Conservation (phyloP, 2,888 invertebrate species). For the Rhabditoides inermis region DNA sequence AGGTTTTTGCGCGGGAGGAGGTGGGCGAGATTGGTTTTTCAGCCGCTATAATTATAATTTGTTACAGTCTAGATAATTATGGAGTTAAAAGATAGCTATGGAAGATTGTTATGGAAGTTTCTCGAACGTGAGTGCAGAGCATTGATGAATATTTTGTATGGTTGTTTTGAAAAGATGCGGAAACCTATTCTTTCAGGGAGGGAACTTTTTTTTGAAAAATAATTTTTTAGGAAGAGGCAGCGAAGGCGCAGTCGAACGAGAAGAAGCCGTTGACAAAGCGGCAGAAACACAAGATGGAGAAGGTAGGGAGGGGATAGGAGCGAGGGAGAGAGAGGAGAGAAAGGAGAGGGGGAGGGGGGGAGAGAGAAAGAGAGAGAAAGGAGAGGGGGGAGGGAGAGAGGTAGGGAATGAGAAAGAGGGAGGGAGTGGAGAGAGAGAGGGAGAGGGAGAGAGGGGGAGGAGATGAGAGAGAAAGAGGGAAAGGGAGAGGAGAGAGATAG, state of each 20-base stretch:
- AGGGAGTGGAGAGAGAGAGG: slow-evolving; percentile 85
- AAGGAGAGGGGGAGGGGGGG: slow-evolving; percentile 72
- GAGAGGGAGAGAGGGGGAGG: slow-evolving; percentile 95
- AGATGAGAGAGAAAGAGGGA: slow-evolving; percentile 67
- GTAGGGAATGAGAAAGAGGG: too few species aligned
- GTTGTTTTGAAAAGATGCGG: not conserved
- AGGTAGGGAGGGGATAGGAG: slow-evolving; percentile 90
- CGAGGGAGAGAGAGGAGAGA: slow-evolving; percentile 92
- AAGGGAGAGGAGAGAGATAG: too few species aligned
- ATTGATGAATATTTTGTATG: not conserved
- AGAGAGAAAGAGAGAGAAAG: slow-evolving; percentile 43
- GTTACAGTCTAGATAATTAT: too few species aligned
- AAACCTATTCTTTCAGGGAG: slow-evolving; percentile 1
- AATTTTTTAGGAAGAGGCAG: not conserved
- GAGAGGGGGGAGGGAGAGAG: too few species aligned
- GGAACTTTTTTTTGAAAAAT: not conserved
- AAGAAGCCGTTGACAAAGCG: slow-evolving; percentile 39
- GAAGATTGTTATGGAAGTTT: slow-evolving; percentile 3
- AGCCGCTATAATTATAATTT: too few species aligned
- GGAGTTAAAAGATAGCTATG: too few species aligned
- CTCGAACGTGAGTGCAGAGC: slow-evolving; percentile 1
- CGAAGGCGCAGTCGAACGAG: too few species aligned
- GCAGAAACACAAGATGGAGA: slow-evolving; percentile 60
- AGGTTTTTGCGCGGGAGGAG: too few species aligned
- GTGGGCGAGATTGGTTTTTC: too few species aligned